Conservation (phyloP, 2,888 invertebrate species). For the Leptothorax acervorum region DNA sequence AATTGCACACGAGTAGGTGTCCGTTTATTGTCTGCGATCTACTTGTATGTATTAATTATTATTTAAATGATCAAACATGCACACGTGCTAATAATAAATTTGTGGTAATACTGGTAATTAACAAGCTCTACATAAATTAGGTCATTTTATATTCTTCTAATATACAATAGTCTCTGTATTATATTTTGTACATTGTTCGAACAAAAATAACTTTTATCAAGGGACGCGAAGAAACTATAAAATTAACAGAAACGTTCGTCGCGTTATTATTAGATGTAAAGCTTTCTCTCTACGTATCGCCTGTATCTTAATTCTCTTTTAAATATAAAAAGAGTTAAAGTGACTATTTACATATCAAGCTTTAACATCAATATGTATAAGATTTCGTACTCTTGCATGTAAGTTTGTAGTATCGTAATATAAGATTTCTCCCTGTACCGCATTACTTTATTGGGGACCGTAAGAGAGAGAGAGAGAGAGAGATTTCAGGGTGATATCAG, state of each 20-base stretch:
- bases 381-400: background rate
- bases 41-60: conserved; percentile 22
- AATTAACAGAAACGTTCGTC: background rate
- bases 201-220: background rate
- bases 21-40: conserved; percentile 7
- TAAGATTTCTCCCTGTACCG: background rate
- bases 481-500: conserved; percentile 54
- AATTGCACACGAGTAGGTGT: background rate
- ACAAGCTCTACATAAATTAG: conserved; percentile 4
- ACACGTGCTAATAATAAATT: conserved; percentile 17
- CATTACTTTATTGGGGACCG: conserved; percentile 18
- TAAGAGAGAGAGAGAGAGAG: background rate
- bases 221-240: background rate
- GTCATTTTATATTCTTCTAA: conserved; percentile 7
- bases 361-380: background rate
- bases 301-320: background rate
- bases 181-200: background rate
- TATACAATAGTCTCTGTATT: background rate
- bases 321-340: background rate
- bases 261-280: background rate
- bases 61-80: conserved; percentile 6
- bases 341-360: background rate
- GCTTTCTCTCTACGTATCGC: background rate
- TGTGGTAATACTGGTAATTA: background rate
- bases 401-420: conserved; percentile 51